These are phyloP conservation scores for Guaruba guarouba DNA, from an alignment of 2,113 vertebrate species.

Conservation along the genomic window DNA sequence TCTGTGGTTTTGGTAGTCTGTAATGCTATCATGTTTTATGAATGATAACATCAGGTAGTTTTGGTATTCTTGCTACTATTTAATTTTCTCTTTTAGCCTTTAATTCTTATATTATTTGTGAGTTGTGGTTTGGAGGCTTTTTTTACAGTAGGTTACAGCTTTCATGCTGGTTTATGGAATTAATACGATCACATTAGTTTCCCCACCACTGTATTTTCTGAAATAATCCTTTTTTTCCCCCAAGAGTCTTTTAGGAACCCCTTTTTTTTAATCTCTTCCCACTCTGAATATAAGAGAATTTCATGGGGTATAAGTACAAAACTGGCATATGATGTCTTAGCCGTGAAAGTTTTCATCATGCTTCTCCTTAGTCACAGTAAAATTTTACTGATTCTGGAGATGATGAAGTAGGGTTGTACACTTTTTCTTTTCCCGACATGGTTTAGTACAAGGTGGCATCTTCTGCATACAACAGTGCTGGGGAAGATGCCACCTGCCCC, in stretches of 20 bases:
- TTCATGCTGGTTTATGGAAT: background rate
- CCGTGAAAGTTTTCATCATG: background rate
- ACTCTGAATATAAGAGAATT: background rate
- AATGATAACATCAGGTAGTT: background rate
- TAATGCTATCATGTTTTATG: background rate
- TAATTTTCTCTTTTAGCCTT: background rate
- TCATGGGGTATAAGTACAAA: background rate
- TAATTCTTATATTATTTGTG: background rate
- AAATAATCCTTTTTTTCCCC: background rate
- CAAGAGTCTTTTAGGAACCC: background rate
- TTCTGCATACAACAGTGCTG: background rate
- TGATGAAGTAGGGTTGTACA: background rate
- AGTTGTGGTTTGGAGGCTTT: background rate
- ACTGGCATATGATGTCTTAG: background rate
- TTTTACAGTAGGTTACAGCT: background rate
- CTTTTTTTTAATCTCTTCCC: background rate
- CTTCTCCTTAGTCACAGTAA: background rate
- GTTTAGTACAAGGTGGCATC: background rate
- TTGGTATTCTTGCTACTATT: background rate
- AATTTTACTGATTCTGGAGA: background rate
- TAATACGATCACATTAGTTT: conserved; percentile 5
- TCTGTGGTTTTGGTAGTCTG: background rate
- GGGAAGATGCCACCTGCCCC: background rate
- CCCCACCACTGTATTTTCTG: background rate
- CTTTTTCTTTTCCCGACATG: background rate